Evolutionary conservation across 2,888 invertebrate genomes (phyloP).

Genomic region (Rhabditoides inermis): DNA sequence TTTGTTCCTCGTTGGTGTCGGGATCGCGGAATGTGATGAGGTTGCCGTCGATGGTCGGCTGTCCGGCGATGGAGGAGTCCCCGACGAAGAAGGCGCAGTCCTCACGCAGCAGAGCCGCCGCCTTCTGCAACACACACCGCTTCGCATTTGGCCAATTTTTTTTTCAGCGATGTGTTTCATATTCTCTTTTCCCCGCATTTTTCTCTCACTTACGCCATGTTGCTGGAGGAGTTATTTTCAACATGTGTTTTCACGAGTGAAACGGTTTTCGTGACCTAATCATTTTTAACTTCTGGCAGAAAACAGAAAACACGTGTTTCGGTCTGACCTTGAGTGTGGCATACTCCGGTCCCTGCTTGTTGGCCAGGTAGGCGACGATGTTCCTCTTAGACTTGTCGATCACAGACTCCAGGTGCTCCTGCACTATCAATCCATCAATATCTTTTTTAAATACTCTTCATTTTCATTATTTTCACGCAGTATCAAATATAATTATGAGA

Average conservation of each 20-base stretch:
- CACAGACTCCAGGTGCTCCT: conserved; percentile 30
- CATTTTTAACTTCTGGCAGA: background rate
- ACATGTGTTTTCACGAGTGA: background rate
- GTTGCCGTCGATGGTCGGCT: conserved; percentile 22
- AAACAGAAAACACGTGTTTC: background rate
- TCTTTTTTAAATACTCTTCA: too few species aligned
- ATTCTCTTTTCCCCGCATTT: background rate
- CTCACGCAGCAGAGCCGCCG: conserved; percentile 74
- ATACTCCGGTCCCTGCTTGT: conserved; percentile 34
- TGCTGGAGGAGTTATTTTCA: background rate
- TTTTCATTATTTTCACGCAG: too few species aligned
- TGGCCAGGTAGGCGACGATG: conserved; percentile 35
- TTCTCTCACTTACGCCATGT: background rate
- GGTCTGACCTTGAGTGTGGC: conserved; percentile 19
- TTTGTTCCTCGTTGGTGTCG: conserved; percentile 38
- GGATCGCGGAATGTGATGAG: conserved; percentile 42
- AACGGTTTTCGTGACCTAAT: background rate
- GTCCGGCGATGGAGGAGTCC: conserved; percentile 62
- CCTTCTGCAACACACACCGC: conserved; percentile 35
- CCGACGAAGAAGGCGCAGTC: conserved; percentile 90
- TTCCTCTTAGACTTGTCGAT: conserved; percentile 44
- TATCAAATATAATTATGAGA: too few species aligned
- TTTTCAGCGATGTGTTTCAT: background rate
- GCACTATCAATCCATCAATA: too few species aligned
- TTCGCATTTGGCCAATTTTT: background rate